phyloP scores from a whole-genome alignment of 2,888 invertebrate species.

The Cheilosia grossa region DNA sequence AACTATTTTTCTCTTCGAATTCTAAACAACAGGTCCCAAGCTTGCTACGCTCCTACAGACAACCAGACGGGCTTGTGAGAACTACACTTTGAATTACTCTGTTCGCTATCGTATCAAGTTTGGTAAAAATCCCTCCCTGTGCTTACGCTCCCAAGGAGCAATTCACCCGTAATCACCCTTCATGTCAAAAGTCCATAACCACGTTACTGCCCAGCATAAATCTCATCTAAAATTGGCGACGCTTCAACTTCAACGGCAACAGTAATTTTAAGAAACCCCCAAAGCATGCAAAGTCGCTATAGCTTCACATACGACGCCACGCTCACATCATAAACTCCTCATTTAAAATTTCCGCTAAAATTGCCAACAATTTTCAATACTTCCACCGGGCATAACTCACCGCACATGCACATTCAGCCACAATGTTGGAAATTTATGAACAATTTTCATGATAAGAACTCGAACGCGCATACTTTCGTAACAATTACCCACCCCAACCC shows the following conservation, averaged over 20 bases:
- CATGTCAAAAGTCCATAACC: not conserved
- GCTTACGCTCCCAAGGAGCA: too few relatives aligned
- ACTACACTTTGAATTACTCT: too few relatives aligned
- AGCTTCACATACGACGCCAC: not conserved
- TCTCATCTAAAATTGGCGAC: constrained; percentile 13
- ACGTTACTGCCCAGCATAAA: not conserved
- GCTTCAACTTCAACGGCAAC: not conserved
- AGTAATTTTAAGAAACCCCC: not conserved
- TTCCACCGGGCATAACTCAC: not conserved
- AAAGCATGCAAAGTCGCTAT: too few relatives aligned
- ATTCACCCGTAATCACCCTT: not conserved
- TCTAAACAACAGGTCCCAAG: too few relatives aligned
- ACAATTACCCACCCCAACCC: constrained; percentile 44
- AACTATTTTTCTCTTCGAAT: too few relatives aligned
- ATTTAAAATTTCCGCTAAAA: constrained; percentile 16
- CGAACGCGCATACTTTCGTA: constrained; percentile 10
- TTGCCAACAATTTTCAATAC: constrained; percentile 25
- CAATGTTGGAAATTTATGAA: constrained; percentile 17
- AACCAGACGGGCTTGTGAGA: too few relatives aligned
- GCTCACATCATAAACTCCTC: not conserved
- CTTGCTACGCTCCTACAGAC: too few relatives aligned
- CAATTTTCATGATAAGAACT: constrained; percentile 12
- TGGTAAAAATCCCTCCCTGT: too few relatives aligned
- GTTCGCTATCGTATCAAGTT: too few relatives aligned
- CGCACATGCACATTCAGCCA: constrained; percentile 6